phyloP scores from a whole-genome alignment of 2,888 invertebrate genomes.

The Scaptomyza flava region DNA sequence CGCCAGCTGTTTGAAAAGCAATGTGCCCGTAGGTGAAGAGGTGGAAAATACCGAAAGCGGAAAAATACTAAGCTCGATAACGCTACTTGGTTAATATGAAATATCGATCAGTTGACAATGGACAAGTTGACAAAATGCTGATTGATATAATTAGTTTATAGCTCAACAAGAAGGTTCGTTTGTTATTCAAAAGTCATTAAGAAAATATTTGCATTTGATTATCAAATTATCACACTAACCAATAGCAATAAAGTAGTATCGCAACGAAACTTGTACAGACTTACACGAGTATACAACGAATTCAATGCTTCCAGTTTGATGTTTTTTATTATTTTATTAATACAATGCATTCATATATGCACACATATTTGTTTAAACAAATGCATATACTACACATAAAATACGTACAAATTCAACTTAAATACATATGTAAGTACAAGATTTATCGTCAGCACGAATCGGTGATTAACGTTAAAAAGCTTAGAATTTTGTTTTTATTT shows the following conservation, averaged over 20 bases:
- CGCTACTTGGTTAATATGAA: too few relatives aligned
- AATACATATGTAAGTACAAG: slow-evolving; percentile 49
- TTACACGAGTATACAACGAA: too few relatives aligned
- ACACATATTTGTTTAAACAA: not conserved
- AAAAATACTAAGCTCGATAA: not conserved
- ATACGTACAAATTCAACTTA: slow-evolving; percentile 40
- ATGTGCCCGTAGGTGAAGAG: slow-evolving; percentile 7
- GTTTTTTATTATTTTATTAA: slow-evolving; percentile 24
- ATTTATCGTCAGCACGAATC: slow-evolving; percentile 58
- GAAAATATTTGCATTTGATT: not conserved
- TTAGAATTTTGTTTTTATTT: slow-evolving; percentile 32
- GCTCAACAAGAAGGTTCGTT: not conserved
- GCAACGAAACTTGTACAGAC: too few relatives aligned
- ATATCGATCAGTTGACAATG: slow-evolving; percentile 1
- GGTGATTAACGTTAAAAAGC: slow-evolving; percentile 52
- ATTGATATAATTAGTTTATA: not conserved
- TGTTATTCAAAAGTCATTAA: not conserved
- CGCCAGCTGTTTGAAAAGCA: slow-evolving; percentile 36
- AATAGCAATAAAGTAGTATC: too few relatives aligned
- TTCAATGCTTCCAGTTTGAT: too few relatives aligned
- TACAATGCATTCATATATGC: slow-evolving; percentile 9
- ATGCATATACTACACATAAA: slow-evolving; percentile 6
- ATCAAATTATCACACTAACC: not conserved
- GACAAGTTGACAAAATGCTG: slow-evolving; percentile 5
- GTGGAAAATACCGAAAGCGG: not conserved